Conservation (phyloP, 2,888 invertebrate genomes). For the Xanthostigma xanthostigma region DNA sequence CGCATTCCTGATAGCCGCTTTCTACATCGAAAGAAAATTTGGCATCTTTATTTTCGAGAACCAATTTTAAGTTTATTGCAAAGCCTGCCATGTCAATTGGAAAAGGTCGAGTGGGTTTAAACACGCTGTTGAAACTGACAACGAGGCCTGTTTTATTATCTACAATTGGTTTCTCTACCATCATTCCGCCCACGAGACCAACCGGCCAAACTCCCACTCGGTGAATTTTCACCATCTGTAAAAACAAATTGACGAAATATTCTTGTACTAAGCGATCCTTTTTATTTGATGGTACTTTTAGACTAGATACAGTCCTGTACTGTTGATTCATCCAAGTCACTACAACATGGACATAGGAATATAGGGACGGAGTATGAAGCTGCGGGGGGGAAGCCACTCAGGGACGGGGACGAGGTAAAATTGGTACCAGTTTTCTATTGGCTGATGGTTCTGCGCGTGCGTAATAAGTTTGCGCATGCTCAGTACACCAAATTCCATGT, state of each 20-base stretch:
- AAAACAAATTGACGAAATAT: slow-evolving; percentile 18
- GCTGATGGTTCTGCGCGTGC: too few relatives aligned
- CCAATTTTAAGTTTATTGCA: slow-evolving; percentile 64
- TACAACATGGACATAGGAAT: too few relatives aligned
- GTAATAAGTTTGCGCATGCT: too few relatives aligned
- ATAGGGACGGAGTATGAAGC: too few relatives aligned
- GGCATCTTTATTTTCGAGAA: slow-evolving; percentile 55
- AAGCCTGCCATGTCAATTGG: slow-evolving; percentile 98
- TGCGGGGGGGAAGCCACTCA: too few relatives aligned
- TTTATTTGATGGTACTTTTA: too few relatives aligned
- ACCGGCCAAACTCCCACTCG: slow-evolving; percentile 91
- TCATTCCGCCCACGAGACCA: slow-evolving; percentile 86
- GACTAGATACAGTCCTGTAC: too few relatives aligned
- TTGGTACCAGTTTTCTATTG: too few relatives aligned
- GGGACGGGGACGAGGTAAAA: too few relatives aligned
- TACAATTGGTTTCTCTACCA: slow-evolving; percentile 81
- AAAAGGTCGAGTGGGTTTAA: slow-evolving; percentile 84
- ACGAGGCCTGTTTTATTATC: slow-evolving; percentile 43
- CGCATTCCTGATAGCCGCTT: slow-evolving; percentile 80
- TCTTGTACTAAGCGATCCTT: too few relatives aligned
- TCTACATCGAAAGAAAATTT: slow-evolving; percentile 72
- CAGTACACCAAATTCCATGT: too few relatives aligned
- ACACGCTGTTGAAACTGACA: slow-evolving; percentile 54
- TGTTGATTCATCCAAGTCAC: too few relatives aligned
- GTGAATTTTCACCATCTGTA: slow-evolving; percentile 64